Base-by-base conservation (phyloP, 2,113 vertebrate species). In the Seriola dumerili region DNA sequence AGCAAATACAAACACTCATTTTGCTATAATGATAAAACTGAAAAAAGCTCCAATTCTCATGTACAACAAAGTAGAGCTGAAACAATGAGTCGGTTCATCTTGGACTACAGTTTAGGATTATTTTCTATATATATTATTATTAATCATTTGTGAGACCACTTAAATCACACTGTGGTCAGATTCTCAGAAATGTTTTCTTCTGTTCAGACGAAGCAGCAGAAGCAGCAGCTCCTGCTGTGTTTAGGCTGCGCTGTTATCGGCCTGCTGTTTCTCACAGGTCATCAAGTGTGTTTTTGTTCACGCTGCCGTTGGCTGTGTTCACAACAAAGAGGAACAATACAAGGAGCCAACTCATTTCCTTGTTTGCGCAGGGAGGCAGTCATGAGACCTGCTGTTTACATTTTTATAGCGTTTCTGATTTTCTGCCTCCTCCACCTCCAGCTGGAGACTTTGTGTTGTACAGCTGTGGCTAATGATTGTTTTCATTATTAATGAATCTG, bases 301-400 rank as follows among this genome's bases (percentile, higher is more conserved):
- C 32, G 0, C 8, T 1, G 58, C 13, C 66, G 50, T 85, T 1
- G 64, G 6, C 64, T 79, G 21, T 63, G 67, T 46, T 80, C 77
- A 83, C 68, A 71, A 74, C 83, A 83, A 48, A 80, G 67, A 63
- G 17, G n/a, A 61, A 66, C 65, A 9, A 38, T 2, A 25, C 32
- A 9, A 71, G 77, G 55, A 32, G 68, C 57, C 69, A 4, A 16
- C 77, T 75, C 25, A 58, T 40, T 72, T 76, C 84, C 84, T 62
- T 81, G 69, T 89, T 78, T 78, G 54, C 11, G 6, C 54, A 72
- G 54, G 4, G 68, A 64, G 54, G 73, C 69, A 5, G 48, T 50
- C 14, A 5, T 4, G 32, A 46, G 8, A 38, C 0, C 59, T 42
- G 54, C 2, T 67, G 77, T 76, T 84, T 29, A 66, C 36, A 4